Base-by-base conservation (phyloP, 2,888 invertebrate species). In the Myathropa florea region DNA sequence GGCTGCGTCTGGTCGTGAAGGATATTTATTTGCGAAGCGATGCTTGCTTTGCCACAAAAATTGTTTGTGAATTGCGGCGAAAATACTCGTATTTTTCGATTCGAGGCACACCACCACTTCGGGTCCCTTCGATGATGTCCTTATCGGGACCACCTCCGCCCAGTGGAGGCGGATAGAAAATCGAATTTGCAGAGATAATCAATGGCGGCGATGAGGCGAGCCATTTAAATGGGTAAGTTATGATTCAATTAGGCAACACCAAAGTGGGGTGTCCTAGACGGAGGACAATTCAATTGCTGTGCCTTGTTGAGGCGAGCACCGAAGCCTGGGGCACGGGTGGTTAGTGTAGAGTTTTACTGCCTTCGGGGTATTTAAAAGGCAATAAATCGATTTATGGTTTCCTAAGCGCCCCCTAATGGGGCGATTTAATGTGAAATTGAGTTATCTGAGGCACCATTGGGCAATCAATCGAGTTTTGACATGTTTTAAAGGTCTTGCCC, bases 181-280 rank as follows among this genome's bases (percentile, higher is more conserved):
- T 55, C 70, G 61, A 85, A 72, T 77, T 81, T 67, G 60, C 55
- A 81, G 63, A 81, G 70, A 85, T 77, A 86, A 86, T 86, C 85
- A 85, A 65, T 72, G 77, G 53, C 64, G 63, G 53, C 75, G 68
- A 70, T 67, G 81, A 63, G 57, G 75, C 75, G 18, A 63, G 64
- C 68, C 72, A 82, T 82, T 86, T 72, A 70, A 70, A 68, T 73
- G 81, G 75, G 57, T 81, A 81, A 81, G 68, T 86, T 83, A 79
- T 83, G 86, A 86, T 78, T 83, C 78, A 86, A 86, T 83, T 86
- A 83, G 70, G 46, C 46, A 18, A 1, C 46, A 33, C 10, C 30
- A 24, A 23, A 71, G 71, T 63, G 46, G 65, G 65, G 55, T 55
- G 67, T 72, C 21, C 36, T 28, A 18, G 21, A 39, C 53, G 39